These are phyloP conservation scores for Orthosia incerta DNA, from an alignment of 2,888 invertebrate genomes.

Conservation along the genomic window DNA sequence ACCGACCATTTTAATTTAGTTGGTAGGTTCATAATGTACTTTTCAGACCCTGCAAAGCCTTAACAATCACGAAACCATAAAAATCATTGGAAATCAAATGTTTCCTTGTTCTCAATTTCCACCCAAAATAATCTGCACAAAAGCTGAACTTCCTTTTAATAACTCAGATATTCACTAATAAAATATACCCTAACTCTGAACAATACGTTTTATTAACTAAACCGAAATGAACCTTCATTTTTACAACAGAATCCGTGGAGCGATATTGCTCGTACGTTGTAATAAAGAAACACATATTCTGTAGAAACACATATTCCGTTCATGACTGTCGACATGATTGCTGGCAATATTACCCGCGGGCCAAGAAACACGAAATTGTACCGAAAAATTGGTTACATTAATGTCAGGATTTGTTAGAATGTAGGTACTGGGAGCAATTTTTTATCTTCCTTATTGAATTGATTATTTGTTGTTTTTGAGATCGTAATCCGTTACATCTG, in stretches of 20 bases:
- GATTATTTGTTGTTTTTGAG: background rate
- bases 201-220: constrained; percentile 45
- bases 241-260: constrained; percentile 44
- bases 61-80: background rate
- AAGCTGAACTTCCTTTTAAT: constrained; percentile 13
- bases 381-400: constrained; percentile 34
- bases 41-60: too few relatives aligned
- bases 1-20: too few relatives aligned
- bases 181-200: constrained; percentile 22
- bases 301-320: constrained; percentile 30
- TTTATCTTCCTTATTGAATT: background rate
- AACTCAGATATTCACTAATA: constrained; percentile 24
- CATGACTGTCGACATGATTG: constrained; percentile 44
- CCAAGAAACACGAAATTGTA: constrained; percentile 28
- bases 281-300: constrained; percentile 54
- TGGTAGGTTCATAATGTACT: too few relatives aligned
- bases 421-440: background rate
- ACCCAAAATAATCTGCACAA: background rate
- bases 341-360: constrained; percentile 39
- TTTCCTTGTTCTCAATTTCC: background rate
- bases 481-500: background rate
- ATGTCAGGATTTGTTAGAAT: background rate
- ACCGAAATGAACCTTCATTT: constrained; percentile 47
- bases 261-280: constrained; percentile 25
- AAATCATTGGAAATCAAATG: background rate